These are phyloP conservation scores for Athalia cordata DNA, from an alignment of 2,888 invertebrate genomes.

Conservation along the genomic window DNA sequence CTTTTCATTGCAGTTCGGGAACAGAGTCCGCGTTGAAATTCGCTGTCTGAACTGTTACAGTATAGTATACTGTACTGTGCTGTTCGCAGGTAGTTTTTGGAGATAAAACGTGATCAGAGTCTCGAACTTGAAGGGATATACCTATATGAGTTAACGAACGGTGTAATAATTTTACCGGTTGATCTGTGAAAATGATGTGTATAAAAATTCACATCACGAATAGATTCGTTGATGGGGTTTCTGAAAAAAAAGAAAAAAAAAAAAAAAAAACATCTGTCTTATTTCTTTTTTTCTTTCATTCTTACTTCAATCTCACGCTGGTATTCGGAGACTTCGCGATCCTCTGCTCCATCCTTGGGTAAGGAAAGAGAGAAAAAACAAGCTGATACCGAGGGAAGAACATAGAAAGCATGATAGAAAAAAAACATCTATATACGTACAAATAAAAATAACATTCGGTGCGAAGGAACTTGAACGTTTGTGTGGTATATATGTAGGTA, in stretches of 20 bases:
- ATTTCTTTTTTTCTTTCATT: not conserved
- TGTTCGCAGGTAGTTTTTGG: no score
- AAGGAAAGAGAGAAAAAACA: no score
- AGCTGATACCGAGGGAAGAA: no score
- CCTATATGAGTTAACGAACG: not conserved
- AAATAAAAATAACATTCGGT: slow-evolving; percentile 7
- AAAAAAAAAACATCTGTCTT: no score
- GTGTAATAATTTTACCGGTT: not conserved
- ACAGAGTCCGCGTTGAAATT: no score
- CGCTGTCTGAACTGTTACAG: no score
- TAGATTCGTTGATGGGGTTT: no score
- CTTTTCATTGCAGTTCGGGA: not conserved
- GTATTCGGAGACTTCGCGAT: no score
- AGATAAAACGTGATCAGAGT: slow-evolving; percentile 10
- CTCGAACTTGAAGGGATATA: not conserved
- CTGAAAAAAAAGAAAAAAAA: no score
- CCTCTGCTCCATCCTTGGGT: no score
- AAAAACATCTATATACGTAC: not conserved
- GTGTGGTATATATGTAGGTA: not conserved
- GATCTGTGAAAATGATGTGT: not conserved
- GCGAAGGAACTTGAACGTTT: not conserved
- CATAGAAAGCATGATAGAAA: not conserved
- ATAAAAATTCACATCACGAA: not conserved
- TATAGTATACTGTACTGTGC: no score
- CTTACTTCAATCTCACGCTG: no score